A percentile compares a stretch with the other conserved stretches of the same genome.
phyloP scores from a whole-genome alignment of 2,113 vertebrate genomes.

The Callipepla squamata region DNA sequence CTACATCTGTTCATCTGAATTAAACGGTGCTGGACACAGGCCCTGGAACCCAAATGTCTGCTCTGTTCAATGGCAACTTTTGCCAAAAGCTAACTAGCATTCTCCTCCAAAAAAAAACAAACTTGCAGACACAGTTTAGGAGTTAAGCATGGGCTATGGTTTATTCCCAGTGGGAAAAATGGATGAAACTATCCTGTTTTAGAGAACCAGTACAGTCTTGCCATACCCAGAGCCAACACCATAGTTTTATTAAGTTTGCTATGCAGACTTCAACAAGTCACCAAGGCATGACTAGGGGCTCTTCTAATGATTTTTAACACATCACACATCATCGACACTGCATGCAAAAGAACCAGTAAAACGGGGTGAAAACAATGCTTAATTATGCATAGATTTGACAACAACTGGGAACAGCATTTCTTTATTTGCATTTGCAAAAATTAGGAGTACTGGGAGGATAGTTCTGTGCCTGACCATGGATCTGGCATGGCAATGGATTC shows the following conservation, averaged over 20 bases:
- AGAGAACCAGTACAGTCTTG: background rate
- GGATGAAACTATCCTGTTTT: background rate
- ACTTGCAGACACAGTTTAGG: background rate
- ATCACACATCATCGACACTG: background rate
- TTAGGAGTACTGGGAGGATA: background rate
- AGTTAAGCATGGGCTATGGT: background rate
- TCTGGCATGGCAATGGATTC: background rate
- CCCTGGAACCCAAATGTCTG: background rate
- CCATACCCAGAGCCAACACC: background rate
- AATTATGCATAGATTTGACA: background rate
- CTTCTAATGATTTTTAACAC: background rate
- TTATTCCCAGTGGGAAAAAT: background rate
- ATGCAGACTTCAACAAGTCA: background rate
- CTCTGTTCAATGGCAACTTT: background rate
- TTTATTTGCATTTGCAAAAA: background rate
- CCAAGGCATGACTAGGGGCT: background rate
- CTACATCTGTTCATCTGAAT: background rate
- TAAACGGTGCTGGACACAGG: background rate
- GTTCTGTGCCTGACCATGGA: background rate
- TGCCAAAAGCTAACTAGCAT: background rate
- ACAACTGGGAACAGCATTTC: background rate
- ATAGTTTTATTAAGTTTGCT: background rate
- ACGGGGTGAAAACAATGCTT: background rate
- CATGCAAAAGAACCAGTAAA: background rate
- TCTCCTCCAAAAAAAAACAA: rapidly evolving